Evolutionary conservation across 2,113 vertebrate genomes (phyloP), one percentile per base, ranked within the genome.

Genomic region (Hydrolagus affinis): DNA sequence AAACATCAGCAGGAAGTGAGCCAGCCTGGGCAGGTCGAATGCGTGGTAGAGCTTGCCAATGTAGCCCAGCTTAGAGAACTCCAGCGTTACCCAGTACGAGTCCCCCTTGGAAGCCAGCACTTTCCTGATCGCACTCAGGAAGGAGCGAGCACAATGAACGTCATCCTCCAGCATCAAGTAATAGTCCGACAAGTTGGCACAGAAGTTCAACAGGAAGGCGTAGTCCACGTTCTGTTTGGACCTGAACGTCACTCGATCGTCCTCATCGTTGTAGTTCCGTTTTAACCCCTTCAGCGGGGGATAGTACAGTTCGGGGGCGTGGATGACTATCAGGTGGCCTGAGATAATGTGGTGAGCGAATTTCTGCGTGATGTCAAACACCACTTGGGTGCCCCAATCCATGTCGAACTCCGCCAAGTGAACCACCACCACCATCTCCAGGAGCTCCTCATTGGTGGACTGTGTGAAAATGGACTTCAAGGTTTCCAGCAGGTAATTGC

Each of bases 161-260:
- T 94, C 93, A 0, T 98, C 97, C 86, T 96, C 96, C 0, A 97
- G 88, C 93, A 97, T 94, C 83, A 98, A 86, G 89, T 96, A 97
- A 91, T 95, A 96, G 60, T 85, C 90, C 0, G 95, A 94, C 4
- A 97, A 91, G 85, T 91, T 91, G 83, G 88, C 86, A 0, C 94
- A 93, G 0, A 95, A 96, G 89, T 93, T 90, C 0, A 97, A 75
- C 85, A 98, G 93, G 88, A 94, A 96, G 25, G 94, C 90, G 0
- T 95, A 95, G 86, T 93, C 94, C 76, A 92, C 86, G 0, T 97
- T 98, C 91, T 98, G 97, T 89, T 94, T 95, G 85, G 95, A 95
- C 78, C 94, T 92, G 89, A 95, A 95, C 0, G 30, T 89, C 19
- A 95, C 95, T 0, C 96, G 91, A 3, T 93, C 91, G 0, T 94